Base-by-base conservation (phyloP, 2,113 vertebrate species). In the Poecilia latipinna region DNA sequence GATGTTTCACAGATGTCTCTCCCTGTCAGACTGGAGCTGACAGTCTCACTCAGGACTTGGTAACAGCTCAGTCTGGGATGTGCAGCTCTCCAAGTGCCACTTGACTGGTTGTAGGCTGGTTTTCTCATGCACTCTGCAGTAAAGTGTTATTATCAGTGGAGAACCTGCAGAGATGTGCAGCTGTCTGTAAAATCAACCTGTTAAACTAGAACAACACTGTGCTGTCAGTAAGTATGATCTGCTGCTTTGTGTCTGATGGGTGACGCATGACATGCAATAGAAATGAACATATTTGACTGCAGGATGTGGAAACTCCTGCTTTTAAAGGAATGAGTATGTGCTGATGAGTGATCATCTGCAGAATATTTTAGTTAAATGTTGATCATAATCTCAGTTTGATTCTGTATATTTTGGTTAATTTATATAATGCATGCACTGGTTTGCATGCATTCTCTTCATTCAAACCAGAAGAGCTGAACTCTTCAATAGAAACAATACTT, bases 111-210 rank as follows among this genome's bases (percentile, higher is more conserved):
- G 4, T 42, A 12, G 2, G 8, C 1, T 65, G 86, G 75, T 88
- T 86, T 84, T 54, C 22, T 54, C 19, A 11, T 86, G 83, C 65
- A 39, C 24, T 65, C 22, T 54, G 51, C 51, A 24, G 51, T 54
- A 65, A 65, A 65, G 24, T 7, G 35, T 3, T 39, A 28, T 28
- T 28, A 15, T 26, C 48, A 42, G 33, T 17, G 5, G 6, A 44
- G 22, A 26, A 54, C 6, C 19, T 54, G 51, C 44, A 48, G 44
- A 19, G 44, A 65, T 65, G 19, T 65, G 64, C 33, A 65, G 33
- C 32, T 65, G 42, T 44, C 37, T 42, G 65, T 7, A 15, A 26
- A 66, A n/a, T 8, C 12, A 8, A 44, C 12, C 65, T 42, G 65
- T 29, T 44, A 35, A 12, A 37, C 63, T 13, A 33, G 8, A n/a